These are phyloP conservation scores for Cheilosia urbana DNA, from an alignment of 2,888 invertebrate species.

Conservation along the genomic window DNA sequence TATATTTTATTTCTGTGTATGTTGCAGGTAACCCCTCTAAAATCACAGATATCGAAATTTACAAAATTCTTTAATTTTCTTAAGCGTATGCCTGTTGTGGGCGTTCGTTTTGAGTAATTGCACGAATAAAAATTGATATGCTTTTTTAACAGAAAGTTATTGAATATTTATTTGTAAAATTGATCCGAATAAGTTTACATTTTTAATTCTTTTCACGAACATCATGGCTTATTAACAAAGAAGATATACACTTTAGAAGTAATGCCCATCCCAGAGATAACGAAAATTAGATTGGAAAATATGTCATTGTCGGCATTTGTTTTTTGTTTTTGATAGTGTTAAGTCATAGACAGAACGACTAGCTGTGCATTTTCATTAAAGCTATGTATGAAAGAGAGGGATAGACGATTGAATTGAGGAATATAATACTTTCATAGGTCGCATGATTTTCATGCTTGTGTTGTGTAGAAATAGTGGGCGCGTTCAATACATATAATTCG, in stretches of 20 bases:
- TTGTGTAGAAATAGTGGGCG: not conserved
- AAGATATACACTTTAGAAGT: conserved; percentile 45
- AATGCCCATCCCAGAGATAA: conserved; percentile 50
- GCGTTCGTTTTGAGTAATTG: conserved; percentile 18
- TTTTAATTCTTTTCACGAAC: conserved; percentile 56
- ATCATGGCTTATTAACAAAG: conserved; percentile 57
- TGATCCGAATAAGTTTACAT: conserved; percentile 49
- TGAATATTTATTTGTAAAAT: conserved; percentile 17
- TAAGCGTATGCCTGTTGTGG: conserved; percentile 1
- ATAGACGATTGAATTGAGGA: not conserved
- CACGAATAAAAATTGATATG: conserved; percentile 31
- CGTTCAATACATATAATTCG: too few relatives aligned
- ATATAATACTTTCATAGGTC: not conserved
- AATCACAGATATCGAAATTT: conserved; percentile 3
- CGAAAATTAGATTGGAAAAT: conserved; percentile 32
- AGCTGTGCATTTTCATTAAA: not conserved
- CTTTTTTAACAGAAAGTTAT: conserved; percentile 14
- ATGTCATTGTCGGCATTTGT: conserved; percentile 58
- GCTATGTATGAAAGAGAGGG: not conserved
- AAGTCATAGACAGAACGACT: conserved; percentile 3
- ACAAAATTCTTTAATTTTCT: not conserved
- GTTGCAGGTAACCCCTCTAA: conserved; percentile 7
- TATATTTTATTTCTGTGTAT: conserved; percentile 36
- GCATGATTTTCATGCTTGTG: not conserved
- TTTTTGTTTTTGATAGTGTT: conserved; percentile 8